Conservation (phyloP, 1,140 invertebrate genomes). For the Plodia interpunctella region DNA sequence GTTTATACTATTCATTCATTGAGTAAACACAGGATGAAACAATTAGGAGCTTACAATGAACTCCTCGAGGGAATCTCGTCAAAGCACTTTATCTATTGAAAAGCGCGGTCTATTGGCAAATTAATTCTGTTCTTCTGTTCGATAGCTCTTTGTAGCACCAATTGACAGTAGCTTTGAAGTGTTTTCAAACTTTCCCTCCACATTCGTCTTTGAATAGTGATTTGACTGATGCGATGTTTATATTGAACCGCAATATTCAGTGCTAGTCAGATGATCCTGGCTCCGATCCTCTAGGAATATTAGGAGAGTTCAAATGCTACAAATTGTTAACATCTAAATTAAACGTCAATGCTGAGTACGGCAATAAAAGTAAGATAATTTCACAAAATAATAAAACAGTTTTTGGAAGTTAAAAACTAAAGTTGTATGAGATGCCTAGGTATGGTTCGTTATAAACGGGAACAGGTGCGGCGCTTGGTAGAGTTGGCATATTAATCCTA, state of each 20-base stretch:
- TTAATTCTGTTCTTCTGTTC: slow-evolving; percentile 39
- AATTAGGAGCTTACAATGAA: slow-evolving; percentile 23
- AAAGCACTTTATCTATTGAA: slow-evolving; percentile 37
- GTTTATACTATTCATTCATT: not conserved
- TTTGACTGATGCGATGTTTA: too few species aligned
- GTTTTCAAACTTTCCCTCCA: slow-evolving; percentile 18
- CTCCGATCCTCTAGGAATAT: too few species aligned
- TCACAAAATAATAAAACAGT: slow-evolving; percentile 5
- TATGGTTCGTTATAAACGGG: slow-evolving; percentile 18
- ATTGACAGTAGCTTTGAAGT: slow-evolving; percentile 36
- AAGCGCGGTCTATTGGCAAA: slow-evolving; percentile 47
- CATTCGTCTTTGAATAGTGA: too few species aligned
- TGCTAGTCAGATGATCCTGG: too few species aligned
- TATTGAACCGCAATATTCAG: too few species aligned
- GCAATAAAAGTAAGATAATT: too few species aligned
- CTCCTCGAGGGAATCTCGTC: slow-evolving; percentile 28
- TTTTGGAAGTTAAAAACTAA: slow-evolving; percentile 12
- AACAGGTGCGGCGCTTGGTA: slow-evolving; percentile 24
- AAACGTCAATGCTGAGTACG: too few species aligned
- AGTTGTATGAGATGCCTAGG: not conserved
- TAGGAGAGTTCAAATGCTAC: too few species aligned
- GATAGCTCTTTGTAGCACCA: slow-evolving; percentile 27
- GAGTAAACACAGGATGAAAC: slow-evolving; percentile 17
- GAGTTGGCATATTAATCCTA: slow-evolving; percentile 33
- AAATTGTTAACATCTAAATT: too few species aligned